Evolutionary conservation across 2,888 invertebrate genomes (phyloP), one percentile per base, ranked within the genome.

Genomic region (Phasia obesa): DNA sequence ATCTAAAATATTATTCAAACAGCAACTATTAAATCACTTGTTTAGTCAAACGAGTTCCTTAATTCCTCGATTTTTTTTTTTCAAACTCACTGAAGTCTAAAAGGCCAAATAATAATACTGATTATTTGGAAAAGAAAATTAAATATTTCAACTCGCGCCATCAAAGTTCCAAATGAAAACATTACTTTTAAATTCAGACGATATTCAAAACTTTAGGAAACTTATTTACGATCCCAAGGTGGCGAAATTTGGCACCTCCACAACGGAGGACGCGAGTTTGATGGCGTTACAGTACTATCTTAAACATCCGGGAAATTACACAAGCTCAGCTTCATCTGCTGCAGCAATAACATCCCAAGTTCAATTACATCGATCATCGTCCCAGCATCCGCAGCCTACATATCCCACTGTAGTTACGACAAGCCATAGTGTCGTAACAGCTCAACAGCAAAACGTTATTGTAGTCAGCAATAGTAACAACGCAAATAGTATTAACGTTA

Each of bases 231-330:
- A 88, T 86, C 81, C 88, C 13, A 89, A 89, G 62, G 75, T 83
- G 79, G 79, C 83, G 59, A 83, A 71, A 71, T 67, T 83, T 17
- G 55, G 85, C 86, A 64, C 87, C 86, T 69, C 84, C 38, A 55
- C 64, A 25, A 74, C 73, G n/a, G 84, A 81, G 64, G 81, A 81
- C 13, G 88, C 86, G 25, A 57, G 87, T 82, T 82, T 90, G 53
- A 89, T 90, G 90, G 89, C 90, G 9, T 70, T 90, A 44, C 90
- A 90, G 11, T 90, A 90, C 77, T 90, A 90, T 86, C 85, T 90
- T 15, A 90, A 90, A 53, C 90, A 90, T 86, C 89, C 90, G 35
- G 88, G 87, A 67, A 88, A 87, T 83, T 89, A 88, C 79, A 86
- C 88, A 65, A 84, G 82, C 35, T 49, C 87, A 55, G 42, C 74